Base-by-base conservation (phyloP, 2,888 invertebrate species). In the Mesochorus sp. region DNA sequence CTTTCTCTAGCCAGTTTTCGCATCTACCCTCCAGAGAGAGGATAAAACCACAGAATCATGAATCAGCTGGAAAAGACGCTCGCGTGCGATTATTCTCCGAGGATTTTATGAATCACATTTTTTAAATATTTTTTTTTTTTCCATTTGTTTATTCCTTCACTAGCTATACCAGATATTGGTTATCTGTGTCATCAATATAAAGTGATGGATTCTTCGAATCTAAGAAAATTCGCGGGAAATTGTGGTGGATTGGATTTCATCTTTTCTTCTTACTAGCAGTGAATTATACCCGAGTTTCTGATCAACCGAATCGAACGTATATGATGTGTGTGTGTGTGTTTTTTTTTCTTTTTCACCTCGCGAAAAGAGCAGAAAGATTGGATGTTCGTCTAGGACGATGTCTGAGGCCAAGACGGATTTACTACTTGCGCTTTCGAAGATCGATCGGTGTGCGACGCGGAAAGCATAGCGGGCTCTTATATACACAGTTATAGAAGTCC, bases 81-180 rank as follows among this genome's bases (percentile, higher is more conserved):
- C 73, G 70, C 73, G 68, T 57, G 79, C 76, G 72, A 81, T 83
- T 80, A 80, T 64, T 74, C 80, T 42, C 70, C 6, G n/a, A 37
- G 8, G 4, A 26, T 55, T 14, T 61, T 17, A n/a, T 17, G 28
- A 49, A 59, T 70, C 17, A 59, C 31, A 21, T 34, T 49, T 57
- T 10, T 28, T 14, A 3, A 4, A 17, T 12, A 12, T 12, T 14
- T 39, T 1, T n/a, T n/a, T 2, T 12, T n/a, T n/a, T 2, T 5
- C 1, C 14, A 12, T 39, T 39, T n/a, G n/a, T n/a, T n/a, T n/a
- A n/a, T n/a, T n/a, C n/a, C n/a, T n/a, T n/a, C n/a, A n/a, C n/a
- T n/a, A n/a, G n/a, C n/a, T n/a, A n/a, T n/a, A n/a, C n/a, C n/a
- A n/a, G n/a, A n/a, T n/a, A n/a, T n/a, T n/a, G n/a, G n/a, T n/a